These are phyloP conservation scores for Lycophotia porphyrea DNA, from an alignment of 2,888 invertebrate species.

Conservation along the genomic window DNA sequence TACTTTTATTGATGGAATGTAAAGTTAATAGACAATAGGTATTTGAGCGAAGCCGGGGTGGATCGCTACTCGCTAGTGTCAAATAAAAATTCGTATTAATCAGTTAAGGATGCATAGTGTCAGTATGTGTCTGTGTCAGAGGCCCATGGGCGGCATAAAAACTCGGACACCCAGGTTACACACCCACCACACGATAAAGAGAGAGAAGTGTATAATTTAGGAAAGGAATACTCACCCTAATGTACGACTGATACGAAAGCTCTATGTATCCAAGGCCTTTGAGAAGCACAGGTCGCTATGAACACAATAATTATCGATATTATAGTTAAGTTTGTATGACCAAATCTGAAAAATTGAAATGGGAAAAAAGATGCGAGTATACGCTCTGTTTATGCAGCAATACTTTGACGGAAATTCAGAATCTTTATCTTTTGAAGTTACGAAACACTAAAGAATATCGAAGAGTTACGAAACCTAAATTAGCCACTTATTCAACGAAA, in stretches of 20 bases:
- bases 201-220: neutral
- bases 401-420: too few relatives aligned
- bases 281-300: slow-evolving; percentile 74
- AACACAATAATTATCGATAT: slow-evolving; percentile 17
- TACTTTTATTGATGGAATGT: too few relatives aligned
- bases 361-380: neutral
- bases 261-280: slow-evolving; percentile 72
- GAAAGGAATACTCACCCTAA: slow-evolving; percentile 53
- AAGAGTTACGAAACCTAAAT: neutral
- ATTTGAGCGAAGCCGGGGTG: too few relatives aligned
- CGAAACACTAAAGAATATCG: neutral
- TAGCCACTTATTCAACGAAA: neutral
- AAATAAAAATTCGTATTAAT: too few relatives aligned
- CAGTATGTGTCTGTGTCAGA: too few relatives aligned
- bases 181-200: too few relatives aligned
- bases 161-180: too few relatives aligned
- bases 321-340: neutral
- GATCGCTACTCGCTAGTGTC: neutral
- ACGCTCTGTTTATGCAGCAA: neutral
- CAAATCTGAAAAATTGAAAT: neutral
- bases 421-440: too few relatives aligned
- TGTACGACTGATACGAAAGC: slow-evolving; percentile 74
- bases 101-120: too few relatives aligned
- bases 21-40: too few relatives aligned
- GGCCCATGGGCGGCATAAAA: too few relatives aligned